These are phyloP conservation scores for Apodemus sylvaticus DNA, from an alignment of 2,113 vertebrate species.

Conservation along the genomic window DNA sequence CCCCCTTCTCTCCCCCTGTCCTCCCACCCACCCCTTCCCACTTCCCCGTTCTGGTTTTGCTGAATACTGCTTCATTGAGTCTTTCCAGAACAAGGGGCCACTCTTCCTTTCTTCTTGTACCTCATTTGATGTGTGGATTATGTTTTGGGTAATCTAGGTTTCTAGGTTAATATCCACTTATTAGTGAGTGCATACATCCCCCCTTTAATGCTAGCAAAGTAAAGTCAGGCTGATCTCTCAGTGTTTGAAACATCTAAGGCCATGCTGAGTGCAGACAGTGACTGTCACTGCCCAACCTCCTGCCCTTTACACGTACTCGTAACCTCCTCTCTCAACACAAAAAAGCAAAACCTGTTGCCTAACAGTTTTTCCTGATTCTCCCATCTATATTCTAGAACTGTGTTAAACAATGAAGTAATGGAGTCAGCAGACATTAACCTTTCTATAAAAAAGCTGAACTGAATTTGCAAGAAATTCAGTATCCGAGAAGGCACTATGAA, in stretches of 20 bases:
- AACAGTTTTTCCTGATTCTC: neutral
- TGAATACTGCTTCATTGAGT: too few relatives aligned
- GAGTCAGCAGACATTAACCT: constrained; percentile 1
- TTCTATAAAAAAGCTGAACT: constrained; percentile 11
- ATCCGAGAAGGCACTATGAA: constrained; percentile 15
- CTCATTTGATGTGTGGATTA: too few relatives aligned
- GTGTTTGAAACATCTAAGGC: neutral
- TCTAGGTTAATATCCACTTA: too few relatives aligned
- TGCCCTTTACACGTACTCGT: neutral
- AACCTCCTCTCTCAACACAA: neutral
- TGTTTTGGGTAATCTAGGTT: too few relatives aligned
- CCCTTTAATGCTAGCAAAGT: constrained; percentile 35
- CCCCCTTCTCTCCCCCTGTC: too few relatives aligned
- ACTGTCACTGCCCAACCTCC: neutral
- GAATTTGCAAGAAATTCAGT: constrained; percentile 55
- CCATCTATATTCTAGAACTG: neutral
- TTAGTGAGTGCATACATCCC: too few relatives aligned
- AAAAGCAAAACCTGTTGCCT: neutral
- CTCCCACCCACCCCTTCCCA: too few relatives aligned
- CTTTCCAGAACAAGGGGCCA: too few relatives aligned
- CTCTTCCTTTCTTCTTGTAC: too few relatives aligned
- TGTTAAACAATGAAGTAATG: constrained; percentile 34
- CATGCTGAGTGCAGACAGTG: neutral
- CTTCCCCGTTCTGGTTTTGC: too few relatives aligned
- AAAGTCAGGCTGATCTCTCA: neutral